Conservation (phyloP, 2,113 vertebrate species). For the Hepsetus odoe region DNA sequence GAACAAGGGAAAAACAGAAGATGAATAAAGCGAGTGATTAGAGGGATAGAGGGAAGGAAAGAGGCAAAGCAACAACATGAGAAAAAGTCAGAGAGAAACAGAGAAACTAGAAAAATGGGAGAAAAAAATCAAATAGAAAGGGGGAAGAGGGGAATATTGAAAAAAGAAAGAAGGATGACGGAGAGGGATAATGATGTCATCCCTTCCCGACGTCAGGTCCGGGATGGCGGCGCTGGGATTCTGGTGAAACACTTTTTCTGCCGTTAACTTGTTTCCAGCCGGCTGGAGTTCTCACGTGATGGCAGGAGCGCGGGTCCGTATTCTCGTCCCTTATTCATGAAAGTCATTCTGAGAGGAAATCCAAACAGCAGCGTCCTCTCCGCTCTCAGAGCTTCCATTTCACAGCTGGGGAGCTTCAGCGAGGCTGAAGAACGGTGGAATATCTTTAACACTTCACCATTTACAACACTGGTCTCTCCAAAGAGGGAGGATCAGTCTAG, state of each 20-base stretch:
- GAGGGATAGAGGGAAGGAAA: too few species aligned
- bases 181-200: neutral
- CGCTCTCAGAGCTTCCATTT: conserved; percentile 10
- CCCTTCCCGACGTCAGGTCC: too few species aligned
- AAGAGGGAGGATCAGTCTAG: neutral
- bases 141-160: too few species aligned
- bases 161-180: neutral
- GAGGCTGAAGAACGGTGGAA: neutral
- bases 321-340: conserved; percentile 24
- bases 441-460: conserved; percentile 1
- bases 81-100: too few species aligned
- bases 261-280: neutral
- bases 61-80: too few species aligned
- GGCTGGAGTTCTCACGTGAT: neutral
- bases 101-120: too few species aligned
- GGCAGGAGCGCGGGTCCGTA: neutral
- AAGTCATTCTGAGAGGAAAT: conserved; percentile 17
- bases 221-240: neutral
- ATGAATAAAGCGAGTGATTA: too few species aligned
- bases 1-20: too few species aligned
- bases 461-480: conserved; percentile 15
- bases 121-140: too few species aligned
- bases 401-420: conserved; percentile 11
- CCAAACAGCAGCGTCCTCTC: conserved; percentile 20
- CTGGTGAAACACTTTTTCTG: neutral